Evolutionary conservation across 2,888 invertebrate species (phyloP), one percentile per base, ranked within the genome.

Genomic region (Cerastis rubricosa): DNA sequence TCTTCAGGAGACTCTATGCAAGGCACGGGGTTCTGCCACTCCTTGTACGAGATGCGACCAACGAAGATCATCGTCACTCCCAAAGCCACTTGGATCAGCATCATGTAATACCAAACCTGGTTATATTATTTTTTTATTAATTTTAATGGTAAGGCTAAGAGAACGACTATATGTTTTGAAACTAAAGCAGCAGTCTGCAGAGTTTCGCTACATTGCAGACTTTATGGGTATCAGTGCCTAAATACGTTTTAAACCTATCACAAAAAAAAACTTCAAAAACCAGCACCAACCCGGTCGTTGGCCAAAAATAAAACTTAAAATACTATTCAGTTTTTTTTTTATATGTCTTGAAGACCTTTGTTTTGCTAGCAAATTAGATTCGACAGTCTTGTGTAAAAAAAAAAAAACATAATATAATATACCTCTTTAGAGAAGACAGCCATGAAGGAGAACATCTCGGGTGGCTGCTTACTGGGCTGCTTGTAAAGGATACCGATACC

Each of bases 381-480:
- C 11, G 54, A n/a, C 57, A 1, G 35, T 35, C 57, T 59, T 59
- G 9, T 29, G 7, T 64, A 35, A 68, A n/a, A n/a, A n/a, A 73
- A n/a, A 19, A 40, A 19, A 14, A 45, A 63, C 19, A 64, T 45
- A 43, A n/a, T 66, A 75, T 72, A 67, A 25, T 70, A 68, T 71
- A 96, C 97, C 91, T 98, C 98, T 61, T 97, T 97, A 0, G 98
- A 98, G 90, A 99, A 98, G 0, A 99, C 99, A 6, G 98, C 98
- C 95, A 99, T 97, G 92, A 99, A 99, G 0, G 99, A 99, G 93
- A 99, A 99, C 81, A 99, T 97, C 90, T 98, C 98, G 0, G 99
- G 99, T 0, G 98, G 98, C 84, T 98, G 98, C 89, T 98, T 98
- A 89, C 97, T 98, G 0, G 99, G 99, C 89, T 98, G 98, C 90